Percentiles rank a stretch among this genome's conserved stretches.
phyloP scores from a whole-genome alignment of 2,113 vertebrate species.

The Myotis brandtii region DNA sequence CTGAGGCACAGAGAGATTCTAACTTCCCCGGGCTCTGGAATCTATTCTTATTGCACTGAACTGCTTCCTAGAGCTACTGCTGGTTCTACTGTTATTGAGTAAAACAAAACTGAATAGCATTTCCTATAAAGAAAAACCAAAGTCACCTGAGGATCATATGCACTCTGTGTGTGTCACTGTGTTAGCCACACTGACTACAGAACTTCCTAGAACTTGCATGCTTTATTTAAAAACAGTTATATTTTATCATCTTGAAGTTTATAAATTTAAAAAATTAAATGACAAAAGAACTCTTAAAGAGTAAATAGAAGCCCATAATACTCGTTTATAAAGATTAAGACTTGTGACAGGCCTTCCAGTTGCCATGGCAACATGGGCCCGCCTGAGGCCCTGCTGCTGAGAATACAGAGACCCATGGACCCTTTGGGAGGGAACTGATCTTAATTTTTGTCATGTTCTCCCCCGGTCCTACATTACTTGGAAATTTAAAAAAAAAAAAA shows the following conservation, averaged over 20 bases:
- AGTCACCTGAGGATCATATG: not conserved
- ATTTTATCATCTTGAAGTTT: not conserved
- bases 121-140: not conserved
- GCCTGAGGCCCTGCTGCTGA: too few relatives aligned
- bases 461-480: too few relatives aligned
- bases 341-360: too few relatives aligned
- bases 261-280: constrained; percentile 4
- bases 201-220: not conserved
- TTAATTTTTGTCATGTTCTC: too few relatives aligned
- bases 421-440: too few relatives aligned
- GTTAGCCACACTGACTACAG: not conserved
- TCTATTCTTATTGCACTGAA: not conserved
- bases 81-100: not conserved
- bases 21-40: not conserved
- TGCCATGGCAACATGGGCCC: too few relatives aligned
- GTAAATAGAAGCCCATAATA: not conserved
- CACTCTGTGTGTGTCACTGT: not conserved
- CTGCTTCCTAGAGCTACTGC: not conserved
- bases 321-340: constrained; percentile 30
- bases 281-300: not conserved
- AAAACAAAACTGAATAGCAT: not conserved
- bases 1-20: not conserved
- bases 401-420: too few relatives aligned
- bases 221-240: not conserved
- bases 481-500: too few relatives aligned